These are phyloP conservation scores for Lasius platythorax DNA, from an alignment of 2,888 invertebrate genomes.

Conservation along the genomic window DNA sequence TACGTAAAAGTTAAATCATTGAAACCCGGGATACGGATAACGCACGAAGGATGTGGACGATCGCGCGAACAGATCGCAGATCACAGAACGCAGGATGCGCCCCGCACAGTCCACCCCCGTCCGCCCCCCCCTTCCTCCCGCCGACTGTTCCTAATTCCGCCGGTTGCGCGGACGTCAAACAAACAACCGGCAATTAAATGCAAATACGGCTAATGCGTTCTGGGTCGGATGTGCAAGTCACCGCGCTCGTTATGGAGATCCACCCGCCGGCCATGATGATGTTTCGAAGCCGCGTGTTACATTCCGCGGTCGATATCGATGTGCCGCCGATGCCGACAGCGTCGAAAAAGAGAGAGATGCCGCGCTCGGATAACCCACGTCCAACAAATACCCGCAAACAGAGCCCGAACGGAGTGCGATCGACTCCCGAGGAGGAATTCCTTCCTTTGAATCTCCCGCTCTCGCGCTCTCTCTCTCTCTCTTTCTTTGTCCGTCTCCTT, in stretches of 20 bases:
- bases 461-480: background rate
- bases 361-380: slow-evolving; percentile 66
- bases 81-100: slow-evolving; percentile 67
- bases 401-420: slow-evolving; percentile 50
- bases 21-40: background rate
- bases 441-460: slow-evolving; percentile 14
- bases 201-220: slow-evolving; percentile 85
- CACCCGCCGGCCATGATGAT: slow-evolving; percentile 81
- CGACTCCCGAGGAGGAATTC: slow-evolving; percentile 42
- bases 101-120: slow-evolving; percentile 55
- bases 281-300: slow-evolving; percentile 76
- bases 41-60: background rate
- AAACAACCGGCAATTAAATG: slow-evolving; percentile 85
- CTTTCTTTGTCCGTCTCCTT: background rate
- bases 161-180: slow-evolving; percentile 83
- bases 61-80: slow-evolving; percentile 55
- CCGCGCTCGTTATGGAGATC: slow-evolving; percentile 83
- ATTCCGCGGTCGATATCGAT: slow-evolving; percentile 77
- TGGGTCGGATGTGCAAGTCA: slow-evolving; percentile 84
- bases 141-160: slow-evolving; percentile 75
- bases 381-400: slow-evolving; percentile 68
- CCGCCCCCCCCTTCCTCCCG: background rate
- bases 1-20: background rate
- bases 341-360: slow-evolving; percentile 65
- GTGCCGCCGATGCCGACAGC: slow-evolving; percentile 57